Evolutionary conservation across 2,797 vertebrate genomes (phyloP).

Genomic region (Parotocinclus haroldoi): DNA sequence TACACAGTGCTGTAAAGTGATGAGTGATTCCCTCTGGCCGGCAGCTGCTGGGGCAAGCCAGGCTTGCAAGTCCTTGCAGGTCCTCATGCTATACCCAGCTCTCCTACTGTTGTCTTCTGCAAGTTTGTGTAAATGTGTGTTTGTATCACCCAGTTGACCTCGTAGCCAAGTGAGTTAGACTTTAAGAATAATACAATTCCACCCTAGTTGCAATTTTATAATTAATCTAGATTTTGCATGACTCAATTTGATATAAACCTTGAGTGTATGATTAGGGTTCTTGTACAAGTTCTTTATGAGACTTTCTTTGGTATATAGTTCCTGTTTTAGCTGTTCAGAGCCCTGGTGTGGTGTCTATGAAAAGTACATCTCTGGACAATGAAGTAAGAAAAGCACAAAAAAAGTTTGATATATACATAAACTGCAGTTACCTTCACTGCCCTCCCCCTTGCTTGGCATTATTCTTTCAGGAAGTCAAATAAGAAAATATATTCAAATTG

Average conservation of each 20-base stretch:
- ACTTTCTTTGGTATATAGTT: neutral
- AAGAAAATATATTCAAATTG: constrained; percentile 53
- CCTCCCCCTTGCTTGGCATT: constrained; percentile 44
- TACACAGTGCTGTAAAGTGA: constrained; percentile 49
- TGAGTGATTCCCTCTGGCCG: constrained; percentile 66
- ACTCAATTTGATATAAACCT: neutral
- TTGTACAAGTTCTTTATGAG: neutral
- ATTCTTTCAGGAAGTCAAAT: constrained; percentile 38
- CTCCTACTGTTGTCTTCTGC: constrained; percentile 36
- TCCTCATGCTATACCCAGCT: constrained; percentile 41
- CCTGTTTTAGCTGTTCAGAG: constrained; percentile 1
- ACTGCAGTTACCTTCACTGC: constrained; percentile 16
- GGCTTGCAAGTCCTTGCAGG: constrained; percentile 61
- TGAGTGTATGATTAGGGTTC: neutral
- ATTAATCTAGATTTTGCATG: neutral
- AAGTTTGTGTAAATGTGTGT: constrained; percentile 25
- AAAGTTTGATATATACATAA: constrained; percentile 38
- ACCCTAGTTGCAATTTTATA: neutral
- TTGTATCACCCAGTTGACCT: no score
- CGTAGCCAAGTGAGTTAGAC: no score
- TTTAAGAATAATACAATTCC: no score
- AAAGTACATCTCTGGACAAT: constrained; percentile 14
- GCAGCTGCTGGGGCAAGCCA: constrained; percentile 68
- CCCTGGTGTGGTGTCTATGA: constrained; percentile 7
- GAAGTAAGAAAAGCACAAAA: constrained; percentile 19